Evolutionary conservation across 30 jellyfish, hydroid and myxozoan genomes (phyloP).

Genomic region (Hydra vulgaris): DNA sequence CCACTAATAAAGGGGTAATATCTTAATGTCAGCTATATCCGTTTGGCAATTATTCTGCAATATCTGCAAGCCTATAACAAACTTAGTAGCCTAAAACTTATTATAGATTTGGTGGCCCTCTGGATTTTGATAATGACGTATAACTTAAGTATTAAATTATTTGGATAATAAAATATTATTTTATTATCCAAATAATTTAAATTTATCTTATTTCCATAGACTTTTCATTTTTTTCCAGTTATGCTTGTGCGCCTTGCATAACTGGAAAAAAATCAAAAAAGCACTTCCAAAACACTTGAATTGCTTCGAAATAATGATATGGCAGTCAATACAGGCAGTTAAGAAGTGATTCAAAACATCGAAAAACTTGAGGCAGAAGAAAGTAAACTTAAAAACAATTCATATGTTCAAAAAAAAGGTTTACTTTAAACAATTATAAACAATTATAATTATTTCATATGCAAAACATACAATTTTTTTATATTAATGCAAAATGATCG

Average conservation of each 20-base stretch:
- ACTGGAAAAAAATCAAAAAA: neutral
- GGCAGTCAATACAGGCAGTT: neutral
- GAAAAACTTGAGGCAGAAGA: neutral
- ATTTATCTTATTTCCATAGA: no score
- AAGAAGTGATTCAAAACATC: neutral
- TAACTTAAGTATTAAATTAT: neutral
- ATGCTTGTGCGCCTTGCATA: neutral
- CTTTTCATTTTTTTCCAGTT: no score
- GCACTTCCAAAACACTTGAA: neutral
- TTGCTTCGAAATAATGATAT: neutral
- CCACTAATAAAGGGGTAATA: no score
- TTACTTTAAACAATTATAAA: no score
- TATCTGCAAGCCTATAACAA: no score
- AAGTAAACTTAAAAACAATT: neutral
- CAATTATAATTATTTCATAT: neutral
- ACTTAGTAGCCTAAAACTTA: no score
- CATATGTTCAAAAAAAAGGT: neutral
- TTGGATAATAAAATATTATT: neutral
- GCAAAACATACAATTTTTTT: no score
- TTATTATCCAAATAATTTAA: no score
- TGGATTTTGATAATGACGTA: neutral
- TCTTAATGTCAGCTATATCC: no score
- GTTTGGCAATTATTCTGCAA: no score
- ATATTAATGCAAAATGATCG: no score
- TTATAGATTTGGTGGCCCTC: neutral